Percentiles rank a stretch among this genome's conserved stretches.
These are phyloP conservation scores for Bolborhynchus lineola DNA, from an alignment of 2,113 vertebrate genomes.

Conservation along the genomic window DNA sequence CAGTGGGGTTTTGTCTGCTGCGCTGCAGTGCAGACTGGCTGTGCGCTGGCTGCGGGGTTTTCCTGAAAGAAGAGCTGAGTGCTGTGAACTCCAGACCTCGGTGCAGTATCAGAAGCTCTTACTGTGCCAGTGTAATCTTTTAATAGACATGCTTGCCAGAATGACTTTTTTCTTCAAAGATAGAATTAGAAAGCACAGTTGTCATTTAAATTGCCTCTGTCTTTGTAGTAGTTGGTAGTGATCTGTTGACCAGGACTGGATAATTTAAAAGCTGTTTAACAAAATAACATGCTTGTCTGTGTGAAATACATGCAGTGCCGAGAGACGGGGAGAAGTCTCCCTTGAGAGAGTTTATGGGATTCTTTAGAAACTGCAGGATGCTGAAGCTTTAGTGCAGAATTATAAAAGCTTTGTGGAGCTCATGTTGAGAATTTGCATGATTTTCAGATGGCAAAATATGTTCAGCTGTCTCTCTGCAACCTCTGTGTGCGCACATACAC, in stretches of 20 bases:
- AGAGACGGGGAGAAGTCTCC: not conserved
- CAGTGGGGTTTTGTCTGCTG: not conserved
- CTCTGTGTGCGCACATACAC: not conserved
- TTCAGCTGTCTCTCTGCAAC: conserved; percentile 27
- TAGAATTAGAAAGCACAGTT: conserved; percentile 42
- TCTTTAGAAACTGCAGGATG: conserved; percentile 32
- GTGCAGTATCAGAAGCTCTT: conserved; percentile 15
- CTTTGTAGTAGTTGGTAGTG: conserved; percentile 23
- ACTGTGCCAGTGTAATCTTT: conserved; percentile 45
- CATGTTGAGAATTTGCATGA: conserved; percentile 27
- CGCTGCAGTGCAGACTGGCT: not conserved
- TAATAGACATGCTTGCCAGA: conserved; percentile 52
- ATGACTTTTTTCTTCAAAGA: conserved; percentile 33
- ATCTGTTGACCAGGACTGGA: conserved; percentile 43
- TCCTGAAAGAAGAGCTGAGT: conserved; percentile 1
- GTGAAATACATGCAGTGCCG: conserved; percentile 12
- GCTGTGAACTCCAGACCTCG: conserved; percentile 43
- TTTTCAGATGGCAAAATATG: not conserved
- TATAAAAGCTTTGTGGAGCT: not conserved
- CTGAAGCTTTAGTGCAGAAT: conserved; percentile 28
- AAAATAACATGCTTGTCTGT: conserved; percentile 48
- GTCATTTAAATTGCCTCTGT: conserved; percentile 60
- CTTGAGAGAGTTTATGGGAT: not conserved
- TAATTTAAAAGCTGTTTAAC: conserved; percentile 64
- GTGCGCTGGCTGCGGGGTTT: not conserved